Evolutionary conservation across 1,140 invertebrate genomes (phyloP).

Genomic region (Drosophila sturtevanti): DNA sequence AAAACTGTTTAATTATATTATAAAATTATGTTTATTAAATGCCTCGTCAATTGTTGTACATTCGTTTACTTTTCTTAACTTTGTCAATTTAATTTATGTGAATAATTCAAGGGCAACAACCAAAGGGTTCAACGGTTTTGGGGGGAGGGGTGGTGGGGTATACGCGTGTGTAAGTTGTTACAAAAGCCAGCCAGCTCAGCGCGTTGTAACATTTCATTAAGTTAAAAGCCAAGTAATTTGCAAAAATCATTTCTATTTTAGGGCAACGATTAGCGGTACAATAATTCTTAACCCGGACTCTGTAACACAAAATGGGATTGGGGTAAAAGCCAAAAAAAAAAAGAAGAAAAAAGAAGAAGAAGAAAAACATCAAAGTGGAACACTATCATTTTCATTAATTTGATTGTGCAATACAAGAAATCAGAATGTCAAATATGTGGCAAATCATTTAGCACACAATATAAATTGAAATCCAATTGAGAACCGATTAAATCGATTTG

Average conservation of each 20-base stretch:
- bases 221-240: not conserved
- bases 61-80: not conserved
- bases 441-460: not conserved
- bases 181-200: not conserved
- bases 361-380: not conserved
- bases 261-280: not conserved
- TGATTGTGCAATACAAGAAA: not conserved
- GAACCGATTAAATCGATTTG: not conserved
- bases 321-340: not conserved
- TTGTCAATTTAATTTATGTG: not conserved
- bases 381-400: not conserved
- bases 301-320: not conserved
- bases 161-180: not conserved
- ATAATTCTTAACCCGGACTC: not conserved
- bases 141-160: not conserved
- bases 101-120: slow-evolving; percentile 1
- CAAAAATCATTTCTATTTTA: not conserved
- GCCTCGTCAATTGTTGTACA: no score
- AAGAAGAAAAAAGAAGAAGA: no score
- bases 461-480: not conserved
- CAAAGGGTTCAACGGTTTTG: no score
- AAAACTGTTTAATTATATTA: no score
- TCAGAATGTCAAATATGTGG: slow-evolving; percentile 5
- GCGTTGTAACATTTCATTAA: slow-evolving; percentile 1
- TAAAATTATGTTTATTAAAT: no score